A percentile compares a stretch with the other conserved stretches of the same genome.
phyloP scores from a whole-genome alignment of 2,113 vertebrate genomes.

The Tetrax tetrax region DNA sequence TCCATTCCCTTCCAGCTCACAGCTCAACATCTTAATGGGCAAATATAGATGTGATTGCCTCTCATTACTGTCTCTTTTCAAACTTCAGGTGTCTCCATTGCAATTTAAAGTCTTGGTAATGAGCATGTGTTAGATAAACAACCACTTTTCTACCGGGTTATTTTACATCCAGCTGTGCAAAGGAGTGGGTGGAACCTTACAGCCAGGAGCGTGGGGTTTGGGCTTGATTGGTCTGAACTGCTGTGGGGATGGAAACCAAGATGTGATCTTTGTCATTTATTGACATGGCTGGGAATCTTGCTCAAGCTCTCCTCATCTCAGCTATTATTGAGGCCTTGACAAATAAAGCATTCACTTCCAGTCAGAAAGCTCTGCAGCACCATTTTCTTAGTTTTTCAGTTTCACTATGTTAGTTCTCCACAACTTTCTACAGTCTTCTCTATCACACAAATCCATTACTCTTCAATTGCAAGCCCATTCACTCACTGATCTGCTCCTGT shows the following conservation, averaged over 20 bases:
- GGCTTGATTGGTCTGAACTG: neutral
- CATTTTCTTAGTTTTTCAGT: neutral
- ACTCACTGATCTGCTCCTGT: neutral
- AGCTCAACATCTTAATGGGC: neutral
- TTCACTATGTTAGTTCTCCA: neutral
- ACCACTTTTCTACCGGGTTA: neutral
- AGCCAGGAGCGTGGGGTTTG: neutral
- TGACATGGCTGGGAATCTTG: neutral
- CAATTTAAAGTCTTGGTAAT: neutral
- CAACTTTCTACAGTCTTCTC: neutral
- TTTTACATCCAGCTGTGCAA: neutral
- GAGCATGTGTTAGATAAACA: neutral
- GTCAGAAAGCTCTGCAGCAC: neutral
- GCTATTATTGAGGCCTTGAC: neutral
- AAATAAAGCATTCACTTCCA: neutral
- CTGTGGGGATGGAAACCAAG: neutral
- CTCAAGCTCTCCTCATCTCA: neutral
- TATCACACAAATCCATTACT: neutral
- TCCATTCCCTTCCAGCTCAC: neutral
- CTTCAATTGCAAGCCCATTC: neutral
- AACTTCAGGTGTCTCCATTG: neutral
- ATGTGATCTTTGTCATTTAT: accelerated
- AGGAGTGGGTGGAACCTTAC: neutral
- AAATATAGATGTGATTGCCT: neutral
- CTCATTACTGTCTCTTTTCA: neutral